These are phyloP conservation scores for Chlorocebus sabaeus DNA, from an alignment of 2,113 vertebrate species.

Conservation along the genomic window DNA sequence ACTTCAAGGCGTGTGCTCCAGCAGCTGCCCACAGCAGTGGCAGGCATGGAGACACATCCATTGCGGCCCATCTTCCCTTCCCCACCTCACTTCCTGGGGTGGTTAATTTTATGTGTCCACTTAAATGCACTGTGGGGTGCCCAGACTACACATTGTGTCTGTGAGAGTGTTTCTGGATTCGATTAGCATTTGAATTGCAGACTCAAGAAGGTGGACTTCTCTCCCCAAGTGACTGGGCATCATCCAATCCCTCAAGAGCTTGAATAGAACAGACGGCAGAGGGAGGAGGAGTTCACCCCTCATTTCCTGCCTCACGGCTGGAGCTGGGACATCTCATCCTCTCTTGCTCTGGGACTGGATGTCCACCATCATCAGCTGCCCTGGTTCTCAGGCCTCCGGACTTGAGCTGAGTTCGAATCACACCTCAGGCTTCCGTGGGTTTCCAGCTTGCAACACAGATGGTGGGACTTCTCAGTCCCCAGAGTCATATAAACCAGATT, in stretches of 20 bases:
- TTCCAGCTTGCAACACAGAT: not conserved
- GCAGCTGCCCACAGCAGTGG: not conserved
- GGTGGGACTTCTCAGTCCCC: not conserved
- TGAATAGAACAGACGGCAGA: no score
- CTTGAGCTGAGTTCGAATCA: no score
- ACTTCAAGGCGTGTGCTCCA: no score
- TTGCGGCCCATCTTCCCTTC: fast-evolving
- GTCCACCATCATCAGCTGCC: not conserved
- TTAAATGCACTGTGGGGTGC: not conserved
- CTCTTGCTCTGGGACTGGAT: not conserved
- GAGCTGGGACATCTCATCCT: not conserved
- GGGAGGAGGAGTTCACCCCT: no score
- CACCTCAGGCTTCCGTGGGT: not conserved
- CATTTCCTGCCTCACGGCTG: not conserved
- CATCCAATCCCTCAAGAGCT: not conserved
- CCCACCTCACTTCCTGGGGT: not conserved
- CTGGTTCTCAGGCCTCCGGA: not conserved
- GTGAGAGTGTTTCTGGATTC: not conserved
- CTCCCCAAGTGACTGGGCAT: not conserved
- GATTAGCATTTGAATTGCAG: no score
- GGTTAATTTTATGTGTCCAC: not conserved
- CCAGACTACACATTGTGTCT: not conserved
- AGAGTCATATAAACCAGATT: not conserved
- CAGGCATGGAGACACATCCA: not conserved
- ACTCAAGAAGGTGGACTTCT: not conserved